Conservation (phyloP, 2,888 invertebrate species). For the Spisula solida region DNA sequence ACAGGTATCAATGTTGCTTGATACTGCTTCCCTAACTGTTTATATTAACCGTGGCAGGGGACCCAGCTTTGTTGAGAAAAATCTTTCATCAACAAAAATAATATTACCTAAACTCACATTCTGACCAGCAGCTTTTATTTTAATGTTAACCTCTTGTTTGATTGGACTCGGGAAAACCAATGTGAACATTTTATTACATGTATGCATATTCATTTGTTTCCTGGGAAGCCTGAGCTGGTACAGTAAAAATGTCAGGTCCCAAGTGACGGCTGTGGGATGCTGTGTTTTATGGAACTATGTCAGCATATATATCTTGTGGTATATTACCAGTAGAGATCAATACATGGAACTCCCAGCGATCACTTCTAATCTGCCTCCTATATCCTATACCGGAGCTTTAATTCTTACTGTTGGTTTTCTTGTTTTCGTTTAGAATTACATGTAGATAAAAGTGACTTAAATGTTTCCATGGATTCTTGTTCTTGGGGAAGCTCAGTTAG, state of each 20-base stretch:
- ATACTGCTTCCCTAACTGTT: too few relatives aligned
- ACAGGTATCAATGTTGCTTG: too few relatives aligned
- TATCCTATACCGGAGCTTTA: background rate
- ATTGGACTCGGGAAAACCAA: too few relatives aligned
- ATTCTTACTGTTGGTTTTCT: background rate
- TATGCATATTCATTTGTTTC: background rate
- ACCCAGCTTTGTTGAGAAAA: too few relatives aligned
- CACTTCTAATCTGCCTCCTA: background rate
- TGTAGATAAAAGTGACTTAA: background rate
- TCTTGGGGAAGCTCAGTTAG: too few relatives aligned
- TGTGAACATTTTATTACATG: too few relatives aligned
- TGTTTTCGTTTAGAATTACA: background rate
- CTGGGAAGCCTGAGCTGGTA: background rate
- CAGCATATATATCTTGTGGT: background rate
- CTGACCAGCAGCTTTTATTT: too few relatives aligned
- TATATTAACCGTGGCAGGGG: too few relatives aligned
- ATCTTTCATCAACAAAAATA: too few relatives aligned
- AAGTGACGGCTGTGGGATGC: background rate
- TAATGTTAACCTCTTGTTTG: too few relatives aligned
- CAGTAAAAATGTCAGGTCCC: constrained; percentile 21
- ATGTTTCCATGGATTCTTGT: background rate
- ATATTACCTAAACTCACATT: too few relatives aligned
- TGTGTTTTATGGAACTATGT: constrained; percentile 17
- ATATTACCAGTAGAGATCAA: background rate
- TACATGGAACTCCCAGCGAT: background rate